Evolutionary conservation across 2,113 vertebrate species (phyloP).

Genomic region (Parotia lawesii): DNA sequence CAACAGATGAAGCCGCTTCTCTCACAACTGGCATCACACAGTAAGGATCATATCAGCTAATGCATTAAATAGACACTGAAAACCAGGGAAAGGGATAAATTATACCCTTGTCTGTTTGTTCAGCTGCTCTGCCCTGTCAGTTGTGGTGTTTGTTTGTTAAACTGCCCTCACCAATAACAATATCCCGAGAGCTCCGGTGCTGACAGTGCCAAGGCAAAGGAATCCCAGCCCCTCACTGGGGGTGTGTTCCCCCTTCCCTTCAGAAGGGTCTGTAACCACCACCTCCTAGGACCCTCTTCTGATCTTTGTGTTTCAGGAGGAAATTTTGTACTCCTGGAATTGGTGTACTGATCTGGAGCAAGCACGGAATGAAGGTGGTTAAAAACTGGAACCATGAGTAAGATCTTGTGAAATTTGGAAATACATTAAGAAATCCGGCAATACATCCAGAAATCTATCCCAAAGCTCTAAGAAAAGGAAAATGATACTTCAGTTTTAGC

Average conservation of each 20-base stretch:
- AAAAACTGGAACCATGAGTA: not conserved
- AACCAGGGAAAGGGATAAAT: slow-evolving; percentile 26
- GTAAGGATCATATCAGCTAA: not conserved
- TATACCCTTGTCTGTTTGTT: slow-evolving; percentile 50
- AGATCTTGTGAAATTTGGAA: not conserved
- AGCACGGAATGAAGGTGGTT: not conserved
- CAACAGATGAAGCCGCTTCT: not conserved
- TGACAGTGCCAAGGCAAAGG: not conserved
- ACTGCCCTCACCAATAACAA: not conserved
- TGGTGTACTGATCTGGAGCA: not conserved
- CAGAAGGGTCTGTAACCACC: not conserved
- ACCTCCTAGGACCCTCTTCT: not conserved
- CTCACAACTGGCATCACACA: not conserved
- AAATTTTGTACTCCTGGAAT: not conserved
- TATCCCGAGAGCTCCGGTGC: not conserved
- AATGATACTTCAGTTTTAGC: not conserved
- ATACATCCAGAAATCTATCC: not conserved
- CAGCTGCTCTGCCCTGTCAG: slow-evolving; percentile 46
- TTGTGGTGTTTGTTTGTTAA: slow-evolving; percentile 49
- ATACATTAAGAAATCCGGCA: not conserved
- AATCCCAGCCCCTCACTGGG: not conserved
- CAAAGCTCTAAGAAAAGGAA: not conserved
- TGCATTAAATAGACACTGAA: slow-evolving; percentile 51
- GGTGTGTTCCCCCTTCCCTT: not conserved
- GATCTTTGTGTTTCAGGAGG: not conserved